Percentiles rank a stretch among this genome's conserved stretches.
phyloP scores from a whole-genome alignment of 2,113 vertebrate species.

The Chaetodon auriga region DNA sequence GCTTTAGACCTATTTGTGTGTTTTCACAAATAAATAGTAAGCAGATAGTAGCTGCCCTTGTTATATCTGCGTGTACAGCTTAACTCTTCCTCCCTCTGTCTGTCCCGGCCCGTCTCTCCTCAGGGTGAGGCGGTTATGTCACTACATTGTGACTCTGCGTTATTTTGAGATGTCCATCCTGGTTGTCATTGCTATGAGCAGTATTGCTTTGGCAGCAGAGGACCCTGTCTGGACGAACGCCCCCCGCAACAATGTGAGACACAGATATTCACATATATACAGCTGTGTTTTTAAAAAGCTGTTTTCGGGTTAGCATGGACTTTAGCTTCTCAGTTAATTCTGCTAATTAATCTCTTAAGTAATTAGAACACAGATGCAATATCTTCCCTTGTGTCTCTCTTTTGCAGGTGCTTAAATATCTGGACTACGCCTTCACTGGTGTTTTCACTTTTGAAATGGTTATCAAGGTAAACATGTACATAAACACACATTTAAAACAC shows the following conservation, averaged over 20 bases:
- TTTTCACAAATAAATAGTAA: not conserved
- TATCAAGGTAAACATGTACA: constrained; percentile 90
- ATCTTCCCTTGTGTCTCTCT: constrained; percentile 1
- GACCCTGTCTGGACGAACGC: constrained; percentile 94
- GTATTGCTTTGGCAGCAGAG: constrained; percentile 95
- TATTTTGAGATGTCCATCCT: constrained; percentile 99
- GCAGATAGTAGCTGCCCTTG: not conserved
- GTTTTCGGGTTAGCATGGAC: too few species aligned
- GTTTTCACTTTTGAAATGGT: constrained; percentile 99
- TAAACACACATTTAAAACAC: not conserved
- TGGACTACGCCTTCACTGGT: constrained; percentile 98
- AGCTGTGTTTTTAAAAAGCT: not conserved
- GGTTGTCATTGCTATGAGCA: constrained; percentile 95
- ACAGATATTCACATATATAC: not conserved
- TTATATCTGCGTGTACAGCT: not conserved
- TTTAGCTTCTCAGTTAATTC: too few species aligned
- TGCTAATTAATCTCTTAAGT: too few species aligned
- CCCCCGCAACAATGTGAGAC: constrained; percentile 91
- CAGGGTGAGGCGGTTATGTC: constrained; percentile 93
- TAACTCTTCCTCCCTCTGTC: too few species aligned
- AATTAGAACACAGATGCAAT: too few species aligned
- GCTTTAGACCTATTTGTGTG: not conserved
- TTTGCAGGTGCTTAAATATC: constrained; percentile 93
- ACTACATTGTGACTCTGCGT: constrained; percentile 94
- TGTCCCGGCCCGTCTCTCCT: constrained; percentile 1